phyloP scores from a whole-genome alignment of 2,888 invertebrate species.

The Ctena decussata region DNA sequence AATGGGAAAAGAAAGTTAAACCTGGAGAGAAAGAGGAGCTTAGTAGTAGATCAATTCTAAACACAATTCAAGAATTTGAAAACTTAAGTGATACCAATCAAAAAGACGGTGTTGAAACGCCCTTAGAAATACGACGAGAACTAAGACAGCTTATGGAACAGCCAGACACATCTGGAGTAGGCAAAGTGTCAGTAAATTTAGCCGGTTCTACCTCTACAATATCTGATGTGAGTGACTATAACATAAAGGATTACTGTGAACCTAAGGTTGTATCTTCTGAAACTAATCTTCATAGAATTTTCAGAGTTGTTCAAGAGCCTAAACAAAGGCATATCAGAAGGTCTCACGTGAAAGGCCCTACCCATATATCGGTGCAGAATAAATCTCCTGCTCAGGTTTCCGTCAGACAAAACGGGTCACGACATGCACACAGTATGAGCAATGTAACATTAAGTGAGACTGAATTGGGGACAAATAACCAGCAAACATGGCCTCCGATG shows the following conservation, averaged over 20 bases:
- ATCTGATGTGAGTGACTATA: slow-evolving; percentile 39
- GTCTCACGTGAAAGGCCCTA: neutral
- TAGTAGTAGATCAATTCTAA: slow-evolving; percentile 53
- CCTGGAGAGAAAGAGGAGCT: slow-evolving; percentile 53
- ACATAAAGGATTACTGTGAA: slow-evolving; percentile 55
- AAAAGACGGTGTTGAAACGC: slow-evolving; percentile 51
- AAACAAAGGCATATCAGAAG: neutral
- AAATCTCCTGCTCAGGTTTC: neutral
- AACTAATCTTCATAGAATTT: slow-evolving; percentile 69
- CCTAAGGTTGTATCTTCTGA: slow-evolving; percentile 72
- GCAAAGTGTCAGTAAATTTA: slow-evolving; percentile 65
- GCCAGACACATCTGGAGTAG: slow-evolving; percentile 51
- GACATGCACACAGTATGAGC: slow-evolving; percentile 51
- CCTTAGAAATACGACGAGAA: slow-evolving; percentile 53
- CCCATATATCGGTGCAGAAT: neutral
- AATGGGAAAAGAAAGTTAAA: slow-evolving; percentile 82
- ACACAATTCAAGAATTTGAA: slow-evolving; percentile 74
- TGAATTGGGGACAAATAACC: slow-evolving; percentile 54
- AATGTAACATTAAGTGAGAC: slow-evolving; percentile 60
- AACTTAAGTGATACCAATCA: slow-evolving; percentile 54
- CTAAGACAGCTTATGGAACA: slow-evolving; percentile 54
- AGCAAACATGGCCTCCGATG: slow-evolving; percentile 69
- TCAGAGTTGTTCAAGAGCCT: slow-evolving; percentile 72
- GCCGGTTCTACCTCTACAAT: slow-evolving; percentile 62
- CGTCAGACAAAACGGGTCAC: neutral